Conservation (phyloP, 2,888 invertebrate genomes). For the Colletes collaris region DNA sequence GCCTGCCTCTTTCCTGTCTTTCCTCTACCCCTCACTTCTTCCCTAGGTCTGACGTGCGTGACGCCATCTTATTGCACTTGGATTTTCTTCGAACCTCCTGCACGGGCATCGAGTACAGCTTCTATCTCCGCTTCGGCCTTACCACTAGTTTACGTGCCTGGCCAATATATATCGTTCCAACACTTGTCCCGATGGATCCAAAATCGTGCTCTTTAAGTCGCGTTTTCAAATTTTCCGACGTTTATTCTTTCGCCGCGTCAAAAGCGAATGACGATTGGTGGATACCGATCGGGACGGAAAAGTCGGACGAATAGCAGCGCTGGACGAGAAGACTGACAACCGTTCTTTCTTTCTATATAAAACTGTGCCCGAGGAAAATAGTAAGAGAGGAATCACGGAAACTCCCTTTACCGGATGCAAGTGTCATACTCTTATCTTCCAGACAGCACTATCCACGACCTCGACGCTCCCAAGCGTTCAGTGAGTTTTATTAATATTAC, state of each 20-base stretch:
- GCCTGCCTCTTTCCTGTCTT: conserved; percentile 58
- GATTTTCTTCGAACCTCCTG: conserved; percentile 61
- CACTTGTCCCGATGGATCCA: conserved; percentile 26
- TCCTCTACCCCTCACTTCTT: conserved; percentile 62
- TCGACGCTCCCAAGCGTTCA: conserved; percentile 56
- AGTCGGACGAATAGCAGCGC: conserved; percentile 28
- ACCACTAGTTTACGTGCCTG: conserved; percentile 22
- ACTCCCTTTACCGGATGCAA: conserved; percentile 68
- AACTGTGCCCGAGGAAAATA: conserved; percentile 47
- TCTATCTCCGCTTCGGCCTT: conserved; percentile 32
- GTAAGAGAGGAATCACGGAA: conserved; percentile 59
- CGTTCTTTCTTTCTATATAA: conserved; percentile 34
- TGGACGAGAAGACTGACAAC: conserved; percentile 2
- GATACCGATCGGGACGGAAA: not conserved
- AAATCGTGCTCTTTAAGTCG: conserved; percentile 39
- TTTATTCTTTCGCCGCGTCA: not conserved
- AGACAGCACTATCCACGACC: conserved; percentile 65
- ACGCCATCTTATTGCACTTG: conserved; percentile 75
- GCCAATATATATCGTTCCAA: conserved; percentile 37
- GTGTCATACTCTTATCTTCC: conserved; percentile 65
- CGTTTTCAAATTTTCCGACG: conserved; percentile 34
- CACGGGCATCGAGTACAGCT: conserved; percentile 50
- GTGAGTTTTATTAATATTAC: conserved; percentile 57
- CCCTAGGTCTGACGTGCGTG: conserved; percentile 72
- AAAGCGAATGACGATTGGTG: conserved; percentile 7